A percentile compares a stretch with the other conserved stretches of the same genome.
Evolutionary conservation across 2,797 vertebrate genomes (phyloP).

Genomic region (Sarcophilus harrisii): DNA sequence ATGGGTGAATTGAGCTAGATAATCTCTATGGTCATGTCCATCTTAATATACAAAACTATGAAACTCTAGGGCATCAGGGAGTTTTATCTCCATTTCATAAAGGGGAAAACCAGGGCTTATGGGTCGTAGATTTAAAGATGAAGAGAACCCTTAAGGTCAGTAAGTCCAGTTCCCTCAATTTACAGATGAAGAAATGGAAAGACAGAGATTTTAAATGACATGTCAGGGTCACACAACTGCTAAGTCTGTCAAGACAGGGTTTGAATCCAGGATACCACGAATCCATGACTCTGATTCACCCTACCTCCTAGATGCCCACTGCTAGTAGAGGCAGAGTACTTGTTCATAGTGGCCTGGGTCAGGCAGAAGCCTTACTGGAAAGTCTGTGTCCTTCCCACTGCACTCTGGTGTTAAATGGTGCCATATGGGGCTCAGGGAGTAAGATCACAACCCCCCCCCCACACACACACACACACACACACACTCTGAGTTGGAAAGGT

Average conservation of each 20-base stretch:
- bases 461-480: too few relatives aligned
- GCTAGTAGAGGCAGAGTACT: neutral
- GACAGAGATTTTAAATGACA: neutral
- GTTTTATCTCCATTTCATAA: neutral
- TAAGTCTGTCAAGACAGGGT: neutral
- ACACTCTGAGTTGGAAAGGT: too few relatives aligned
- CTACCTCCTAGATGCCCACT: neutral
- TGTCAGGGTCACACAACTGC: neutral
- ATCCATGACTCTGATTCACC: neutral
- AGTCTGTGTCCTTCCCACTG: neutral
- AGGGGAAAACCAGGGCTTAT: neutral
- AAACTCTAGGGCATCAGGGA: neutral
- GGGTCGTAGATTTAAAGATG: neutral
- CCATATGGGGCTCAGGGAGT: neutral
- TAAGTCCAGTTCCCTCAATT: neutral
- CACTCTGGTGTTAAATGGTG: neutral
- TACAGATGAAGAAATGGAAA: neutral
- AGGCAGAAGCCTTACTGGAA: neutral
- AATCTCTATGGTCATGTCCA: neutral
- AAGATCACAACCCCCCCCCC: neutral
- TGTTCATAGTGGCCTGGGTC: neutral
- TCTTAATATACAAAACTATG: neutral
- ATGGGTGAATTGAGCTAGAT: neutral
- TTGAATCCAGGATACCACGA: neutral
- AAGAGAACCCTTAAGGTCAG: neutral